Evolutionary conservation across 2,797 vertebrate genomes (phyloP).

Genomic region (Coreius guichenoti): DNA sequence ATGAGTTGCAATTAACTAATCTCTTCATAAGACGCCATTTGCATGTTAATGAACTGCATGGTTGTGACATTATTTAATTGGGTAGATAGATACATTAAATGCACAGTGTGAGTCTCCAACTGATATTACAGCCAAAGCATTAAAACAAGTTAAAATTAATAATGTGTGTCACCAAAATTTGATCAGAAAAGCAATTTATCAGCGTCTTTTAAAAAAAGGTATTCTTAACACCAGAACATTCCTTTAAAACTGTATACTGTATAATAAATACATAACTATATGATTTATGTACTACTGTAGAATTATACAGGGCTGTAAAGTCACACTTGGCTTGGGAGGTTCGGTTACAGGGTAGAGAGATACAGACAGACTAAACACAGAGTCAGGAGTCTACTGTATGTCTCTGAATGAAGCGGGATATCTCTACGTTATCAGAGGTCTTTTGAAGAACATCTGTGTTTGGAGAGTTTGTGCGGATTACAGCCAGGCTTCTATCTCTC

Average conservation of each 20-base stretch:
- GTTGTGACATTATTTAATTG: constrained; percentile 91
- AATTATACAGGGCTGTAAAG: background rate
- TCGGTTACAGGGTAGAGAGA: background rate
- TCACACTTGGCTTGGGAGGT: background rate
- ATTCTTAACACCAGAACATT: background rate
- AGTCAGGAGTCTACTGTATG: background rate
- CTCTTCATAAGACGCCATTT: constrained; percentile 88
- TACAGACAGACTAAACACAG: constrained; percentile 1
- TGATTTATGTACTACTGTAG: background rate
- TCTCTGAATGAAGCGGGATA: constrained; percentile 31
- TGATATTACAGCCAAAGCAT: constrained; percentile 28
- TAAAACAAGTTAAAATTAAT: constrained; percentile 48
- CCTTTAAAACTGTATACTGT: background rate
- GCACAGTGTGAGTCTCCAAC: constrained; percentile 61
- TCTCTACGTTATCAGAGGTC: constrained; percentile 41
- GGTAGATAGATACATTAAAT: constrained; percentile 85
- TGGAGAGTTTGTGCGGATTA: constrained; percentile 33
- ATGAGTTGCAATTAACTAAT: constrained; percentile 94
- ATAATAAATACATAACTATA: background rate
- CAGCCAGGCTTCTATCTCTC: constrained; percentile 40
- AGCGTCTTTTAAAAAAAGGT: background rate
- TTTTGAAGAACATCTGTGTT: constrained; percentile 44
- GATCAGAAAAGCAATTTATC: constrained; percentile 25
- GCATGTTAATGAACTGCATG: constrained; percentile 92
- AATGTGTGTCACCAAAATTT: constrained; percentile 21